Evolutionary conservation across 2,888 invertebrate species (phyloP), one percentile per base, ranked within the genome.

Genomic region (Calliopum simillimum): DNA sequence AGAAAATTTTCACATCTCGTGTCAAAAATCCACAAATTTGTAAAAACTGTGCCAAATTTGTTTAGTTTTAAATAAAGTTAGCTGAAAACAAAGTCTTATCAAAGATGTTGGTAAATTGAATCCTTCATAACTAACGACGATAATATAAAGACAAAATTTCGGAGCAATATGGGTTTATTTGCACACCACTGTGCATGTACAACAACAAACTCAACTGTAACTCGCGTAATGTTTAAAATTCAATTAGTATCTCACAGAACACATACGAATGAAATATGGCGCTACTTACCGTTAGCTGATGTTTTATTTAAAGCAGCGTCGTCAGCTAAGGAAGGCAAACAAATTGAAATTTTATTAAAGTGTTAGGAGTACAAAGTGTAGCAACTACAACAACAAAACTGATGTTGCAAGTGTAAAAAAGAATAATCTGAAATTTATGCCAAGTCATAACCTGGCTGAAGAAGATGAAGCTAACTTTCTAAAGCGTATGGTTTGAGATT

Each of bases 301-400:
- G 63, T 63, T 63, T 63, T 63, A 51, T 47, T 59, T 11, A 19
- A 41, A 51, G 59, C 14, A 61, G 55, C n/a, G 51, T 19, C 51
- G 51, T 16, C 51, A 51, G 19, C 11, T 16, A 19, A 16, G 51
- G 51, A 16, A 51, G 4, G 51, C 16, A 51, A 51, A 51, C 19
- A 51, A 51, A 51, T 51, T 51, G 51, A 21, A 51, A 51, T 19
- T 51, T 51, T 51, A 51, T 51, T 51, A 51, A 51, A 51, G 51
- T 21, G 11, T 21, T 11, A 51, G 4, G 51, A 19, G 21, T 16
- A n/a, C 5, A n/a, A n/a, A 49, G n/a, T 13, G 49, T 33, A 12
- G n/a, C 49, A 16, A 49, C 51, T 12, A n/a, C 51, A 21, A 19
- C 51, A 11, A n/a, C 47, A 16, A 47, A 47, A n/a, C n/a, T 8